Percentiles rank a stretch among this genome's conserved stretches.
Evolutionary conservation across 2,113 vertebrate genomes (phyloP).

Genomic region (Trinectes maculatus): DNA sequence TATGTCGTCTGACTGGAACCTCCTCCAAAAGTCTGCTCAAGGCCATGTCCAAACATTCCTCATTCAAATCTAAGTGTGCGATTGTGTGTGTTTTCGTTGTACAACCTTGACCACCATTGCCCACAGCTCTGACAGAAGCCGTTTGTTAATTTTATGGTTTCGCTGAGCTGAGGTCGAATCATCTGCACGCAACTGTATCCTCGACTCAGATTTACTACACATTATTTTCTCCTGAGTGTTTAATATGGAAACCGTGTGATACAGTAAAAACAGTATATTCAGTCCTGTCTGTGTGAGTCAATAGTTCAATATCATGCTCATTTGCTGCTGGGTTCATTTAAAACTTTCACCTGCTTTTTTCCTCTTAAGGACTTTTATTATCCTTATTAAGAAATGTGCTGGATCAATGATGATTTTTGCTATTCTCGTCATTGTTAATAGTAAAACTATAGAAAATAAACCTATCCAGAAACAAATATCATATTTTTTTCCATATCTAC

Average conservation of each 20-base stretch:
- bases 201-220: constrained; percentile 41
- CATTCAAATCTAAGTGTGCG: constrained; percentile 40
- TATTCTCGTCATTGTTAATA: too few relatives aligned
- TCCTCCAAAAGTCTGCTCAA: constrained; percentile 54
- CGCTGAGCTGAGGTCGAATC: constrained; percentile 46
- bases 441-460: too few relatives aligned
- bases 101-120: constrained; percentile 49
- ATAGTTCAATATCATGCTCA: too few relatives aligned
- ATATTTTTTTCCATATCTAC: too few relatives aligned
- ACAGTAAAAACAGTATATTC: too few relatives aligned
- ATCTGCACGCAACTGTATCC: constrained; percentile 42
- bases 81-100: constrained; percentile 29
- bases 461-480: too few relatives aligned
- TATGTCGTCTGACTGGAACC: constrained; percentile 52
- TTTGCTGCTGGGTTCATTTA: too few relatives aligned
- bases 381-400: too few relatives aligned
- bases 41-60: constrained; percentile 65
- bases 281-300: too few relatives aligned
- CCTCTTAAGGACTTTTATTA: too few relatives aligned
- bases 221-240: constrained; percentile 44
- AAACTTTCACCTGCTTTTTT: too few relatives aligned
- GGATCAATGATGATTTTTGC: too few relatives aligned
- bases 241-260: constrained; percentile 2
- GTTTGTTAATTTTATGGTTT: constrained; percentile 70
- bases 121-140: constrained; percentile 52